phyloP scores from a whole-genome alignment of 2,113 vertebrate genomes.

The Tympanuchus pallidicinctus region DNA sequence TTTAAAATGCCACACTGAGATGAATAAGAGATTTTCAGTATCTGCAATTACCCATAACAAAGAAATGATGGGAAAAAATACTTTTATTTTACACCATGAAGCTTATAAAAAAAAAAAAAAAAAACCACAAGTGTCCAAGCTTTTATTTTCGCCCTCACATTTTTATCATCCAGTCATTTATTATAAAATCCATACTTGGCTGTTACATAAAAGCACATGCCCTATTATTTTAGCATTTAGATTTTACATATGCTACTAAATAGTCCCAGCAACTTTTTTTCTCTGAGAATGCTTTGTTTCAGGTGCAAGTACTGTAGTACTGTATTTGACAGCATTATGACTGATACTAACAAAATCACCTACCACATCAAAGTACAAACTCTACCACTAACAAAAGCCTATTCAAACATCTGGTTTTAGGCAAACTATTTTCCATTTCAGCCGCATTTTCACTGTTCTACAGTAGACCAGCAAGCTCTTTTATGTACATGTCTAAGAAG shows the following conservation, averaged over 20 bases:
- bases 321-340: background rate
- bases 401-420: background rate
- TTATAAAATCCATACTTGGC: background rate
- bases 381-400: background rate
- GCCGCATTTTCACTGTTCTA: background rate
- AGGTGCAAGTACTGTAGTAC: background rate
- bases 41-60: background rate
- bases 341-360: background rate
- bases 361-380: background rate
- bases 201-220: background rate
- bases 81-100: background rate
- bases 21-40: background rate
- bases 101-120: background rate
- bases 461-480: background rate
- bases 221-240: background rate
- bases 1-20: background rate
- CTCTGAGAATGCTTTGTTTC: background rate
- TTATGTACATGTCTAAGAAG: background rate
- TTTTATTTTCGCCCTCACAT: accelerated
- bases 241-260: background rate
- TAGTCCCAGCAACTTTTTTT: background rate
- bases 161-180: background rate
- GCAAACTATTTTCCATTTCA: background rate
- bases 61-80: background rate
- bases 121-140: too few species aligned